Percentiles rank a stretch among this genome's conserved stretches.
phyloP scores from a whole-genome alignment of 2,113 vertebrate genomes.

The Cercopithecus mona region DNA sequence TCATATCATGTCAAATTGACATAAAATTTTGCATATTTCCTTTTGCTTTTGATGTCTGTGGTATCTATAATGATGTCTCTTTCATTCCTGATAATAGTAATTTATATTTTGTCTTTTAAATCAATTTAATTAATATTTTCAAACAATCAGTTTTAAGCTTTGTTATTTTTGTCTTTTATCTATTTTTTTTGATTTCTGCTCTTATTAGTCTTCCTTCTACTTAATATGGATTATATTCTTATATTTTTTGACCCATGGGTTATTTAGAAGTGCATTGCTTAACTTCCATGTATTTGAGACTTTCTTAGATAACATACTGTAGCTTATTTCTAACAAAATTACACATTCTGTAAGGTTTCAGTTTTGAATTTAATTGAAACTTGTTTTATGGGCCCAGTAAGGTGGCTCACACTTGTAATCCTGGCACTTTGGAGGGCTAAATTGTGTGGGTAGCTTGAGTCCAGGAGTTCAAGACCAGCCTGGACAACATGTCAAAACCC shows the following conservation, averaged over 20 bases:
- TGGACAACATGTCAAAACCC: too few species aligned
- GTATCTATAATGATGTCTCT: background rate
- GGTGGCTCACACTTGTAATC: too few species aligned
- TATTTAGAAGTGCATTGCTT: background rate
- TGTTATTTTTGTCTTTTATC: background rate
- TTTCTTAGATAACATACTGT: background rate
- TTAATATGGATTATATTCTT: background rate
- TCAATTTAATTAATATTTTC: background rate
- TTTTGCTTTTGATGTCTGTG: background rate
- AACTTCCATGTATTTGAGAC: background rate
- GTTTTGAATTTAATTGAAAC: background rate
- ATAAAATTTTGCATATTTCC: background rate
- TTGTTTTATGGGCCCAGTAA: too few species aligned
- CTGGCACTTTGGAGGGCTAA: too few species aligned
- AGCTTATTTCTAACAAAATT: background rate
- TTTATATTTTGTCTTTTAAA: background rate
- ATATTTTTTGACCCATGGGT: background rate
- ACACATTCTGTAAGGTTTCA: background rate
- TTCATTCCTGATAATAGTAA: background rate
- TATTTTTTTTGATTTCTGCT: background rate
- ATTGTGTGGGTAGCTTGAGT: too few species aligned
- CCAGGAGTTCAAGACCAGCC: too few species aligned
- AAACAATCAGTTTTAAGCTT: background rate
- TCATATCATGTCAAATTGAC: background rate
- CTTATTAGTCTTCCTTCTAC: background rate